Conservation (phyloP, 2,113 vertebrate genomes). For the Hippocampus mohnikei region DNA sequence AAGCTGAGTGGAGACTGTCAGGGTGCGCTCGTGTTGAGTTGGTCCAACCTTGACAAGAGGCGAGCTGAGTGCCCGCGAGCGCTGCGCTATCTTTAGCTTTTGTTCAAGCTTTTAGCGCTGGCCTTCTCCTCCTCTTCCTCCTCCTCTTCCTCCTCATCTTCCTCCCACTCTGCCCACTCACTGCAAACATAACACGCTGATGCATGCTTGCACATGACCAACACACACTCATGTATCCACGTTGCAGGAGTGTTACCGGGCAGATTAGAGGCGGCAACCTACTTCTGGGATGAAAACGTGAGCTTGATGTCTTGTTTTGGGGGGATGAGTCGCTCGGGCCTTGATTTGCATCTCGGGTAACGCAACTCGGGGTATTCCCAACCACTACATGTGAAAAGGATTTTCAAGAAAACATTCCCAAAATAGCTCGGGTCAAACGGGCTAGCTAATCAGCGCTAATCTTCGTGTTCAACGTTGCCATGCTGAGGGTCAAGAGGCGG, state of each 20-base stretch:
- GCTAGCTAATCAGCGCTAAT: background rate
- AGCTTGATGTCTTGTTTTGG: slow-evolving; percentile 54
- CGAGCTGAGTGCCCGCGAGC: slow-evolving; percentile 67
- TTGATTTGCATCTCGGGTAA: slow-evolving; percentile 51
- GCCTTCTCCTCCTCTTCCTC: slow-evolving; percentile 47
- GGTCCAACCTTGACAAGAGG: slow-evolving; percentile 66
- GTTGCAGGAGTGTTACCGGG: slow-evolving; percentile 69
- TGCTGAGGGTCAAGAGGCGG: background rate
- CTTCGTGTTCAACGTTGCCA: background rate
- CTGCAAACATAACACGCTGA: slow-evolving; percentile 56
- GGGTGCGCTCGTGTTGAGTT: slow-evolving; percentile 4
- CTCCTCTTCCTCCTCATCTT: slow-evolving; percentile 38
- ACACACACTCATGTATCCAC: slow-evolving; percentile 38
- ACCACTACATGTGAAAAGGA: background rate
- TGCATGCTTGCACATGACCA: slow-evolving; percentile 47
- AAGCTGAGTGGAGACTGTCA: slow-evolving; percentile 3
- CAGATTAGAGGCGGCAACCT: slow-evolving; percentile 66
- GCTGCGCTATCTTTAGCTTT: slow-evolving; percentile 74
- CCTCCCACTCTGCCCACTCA: slow-evolving; percentile 51
- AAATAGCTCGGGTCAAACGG: background rate
- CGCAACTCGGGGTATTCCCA: slow-evolving; percentile 4
- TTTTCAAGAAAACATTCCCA: background rate
- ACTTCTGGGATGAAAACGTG: slow-evolving; percentile 58
- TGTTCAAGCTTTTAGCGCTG: slow-evolving; percentile 63
- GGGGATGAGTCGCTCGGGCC: slow-evolving; percentile 38